Evolutionary conservation across 1,140 invertebrate species (phyloP).

Genomic region (Campoletis sonorensis): DNA sequence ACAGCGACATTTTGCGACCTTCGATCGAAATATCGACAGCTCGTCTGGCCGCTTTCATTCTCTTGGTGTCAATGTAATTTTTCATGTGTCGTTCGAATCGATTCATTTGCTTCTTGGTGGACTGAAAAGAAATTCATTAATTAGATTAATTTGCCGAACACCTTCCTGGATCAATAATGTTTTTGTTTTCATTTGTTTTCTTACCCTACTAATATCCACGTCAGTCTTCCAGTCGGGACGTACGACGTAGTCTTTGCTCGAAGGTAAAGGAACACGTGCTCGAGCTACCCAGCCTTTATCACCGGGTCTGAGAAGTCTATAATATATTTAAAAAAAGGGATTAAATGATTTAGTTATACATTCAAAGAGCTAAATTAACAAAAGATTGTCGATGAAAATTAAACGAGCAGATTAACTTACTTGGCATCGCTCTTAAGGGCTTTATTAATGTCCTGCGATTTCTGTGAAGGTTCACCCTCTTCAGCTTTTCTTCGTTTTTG

Average conservation of each 20-base stretch:
- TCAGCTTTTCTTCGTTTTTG: constrained; percentile 80
- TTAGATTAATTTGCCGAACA: background rate
- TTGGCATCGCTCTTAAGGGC: constrained; percentile 79
- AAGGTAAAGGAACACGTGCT: constrained; percentile 96
- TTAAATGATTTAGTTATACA: background rate
- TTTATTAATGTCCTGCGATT: constrained; percentile 80
- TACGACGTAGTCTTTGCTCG: constrained; percentile 97
- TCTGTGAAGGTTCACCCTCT: constrained; percentile 69
- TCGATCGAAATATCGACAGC: constrained; percentile 97
- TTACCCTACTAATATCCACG: constrained; percentile 87
- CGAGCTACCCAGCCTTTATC: constrained; percentile 96
- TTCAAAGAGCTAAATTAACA: background rate
- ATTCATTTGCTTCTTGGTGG: constrained; percentile 53
- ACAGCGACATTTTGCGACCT: constrained; percentile 92
- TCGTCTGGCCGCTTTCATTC: constrained; percentile 85
- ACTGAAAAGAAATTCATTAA: constrained; percentile 30
- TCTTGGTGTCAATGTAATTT: constrained; percentile 91
- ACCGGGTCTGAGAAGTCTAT: constrained; percentile 86
- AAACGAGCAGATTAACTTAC: constrained; percentile 68
- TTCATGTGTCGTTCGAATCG: constrained; percentile 90
- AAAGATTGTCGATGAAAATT: background rate
- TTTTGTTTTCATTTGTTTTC: constrained; percentile 56
- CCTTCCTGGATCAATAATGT: constrained; percentile 4
- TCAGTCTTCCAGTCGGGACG: constrained; percentile 95
- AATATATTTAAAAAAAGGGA: constrained; percentile 39